Evolutionary conservation across 2,888 invertebrate genomes (phyloP), one percentile per base, ranked within the genome.

Genomic region (Brassicogethes aeneus): DNA sequence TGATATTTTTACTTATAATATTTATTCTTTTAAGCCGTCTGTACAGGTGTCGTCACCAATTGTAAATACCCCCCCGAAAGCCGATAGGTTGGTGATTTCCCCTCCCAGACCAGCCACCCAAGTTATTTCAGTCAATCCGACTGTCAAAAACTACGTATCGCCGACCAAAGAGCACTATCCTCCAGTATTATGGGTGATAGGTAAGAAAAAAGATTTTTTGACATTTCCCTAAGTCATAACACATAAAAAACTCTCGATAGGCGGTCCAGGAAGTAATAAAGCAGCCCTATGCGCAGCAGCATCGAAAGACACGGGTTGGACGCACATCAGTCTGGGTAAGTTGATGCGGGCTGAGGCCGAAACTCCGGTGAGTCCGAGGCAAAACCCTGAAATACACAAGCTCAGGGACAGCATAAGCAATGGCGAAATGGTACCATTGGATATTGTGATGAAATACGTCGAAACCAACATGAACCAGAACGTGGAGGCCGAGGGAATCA

Each of bases 221-320:
- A n/a, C n/a, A n/a, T n/a, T n/a, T n/a, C n/a, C n/a, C n/a, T n/a
- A n/a, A n/a, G n/a, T n/a, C n/a, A n/a, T n/a, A n/a, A n/a, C n/a
- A n/a, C n/a, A n/a, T n/a, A n/a, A n/a, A n/a, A n/a, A n/a, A n/a
- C n/a, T n/a, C n/a, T n/a, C n/a, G n/a, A n/a, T n/a, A n/a, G 90
- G 92, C 7, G 93, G 93, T 0, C 93, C 93, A 0, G 93, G 93
- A 39, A 91, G 90, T 62, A 91, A 92, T 63, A 94, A 94, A 65
- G 84, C 85, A 1, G 71, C 76, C 1, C 70, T 92, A 17, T 91
- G 91, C 64, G 73, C 80, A 42, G 79, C 81, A 50, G 86, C 85
- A 0, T 69, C 76, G 0, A 75, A 80, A 45, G 75, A 80, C 52
- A 76, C 76, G 0, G 84, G 84, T 3, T 65, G 65, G 65, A 55